Evolutionary conservation across 92 coral and sea anemone species (phyloP), one percentile per base, ranked within the genome.

Genomic region (Pocillopora meandrina): DNA sequence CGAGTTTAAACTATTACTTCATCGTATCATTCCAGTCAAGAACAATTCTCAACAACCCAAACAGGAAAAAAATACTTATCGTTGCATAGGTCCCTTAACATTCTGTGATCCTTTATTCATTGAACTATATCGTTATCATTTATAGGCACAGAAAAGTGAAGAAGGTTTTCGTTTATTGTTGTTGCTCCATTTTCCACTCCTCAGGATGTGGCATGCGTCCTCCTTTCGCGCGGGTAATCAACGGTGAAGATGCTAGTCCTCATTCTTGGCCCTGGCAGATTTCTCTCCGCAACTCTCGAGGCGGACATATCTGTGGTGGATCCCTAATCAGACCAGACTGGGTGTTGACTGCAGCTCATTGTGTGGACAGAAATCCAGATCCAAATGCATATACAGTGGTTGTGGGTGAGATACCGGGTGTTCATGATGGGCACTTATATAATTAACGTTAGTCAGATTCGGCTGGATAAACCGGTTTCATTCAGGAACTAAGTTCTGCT

Each of bases 231-330:
- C 92, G 95, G 35, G 95, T 92, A 19, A 80, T 92, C 34, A 90
- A 90, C 63, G 95, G 95, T 18, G 76, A 87, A 6, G 63, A 92
- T 61, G 92, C 92, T 14, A 63, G 75, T 57, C 92, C 90, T 1
- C 95, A 92, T 36, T 85, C 92, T 8, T 92, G 95, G 95, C 95
- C 95, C 12, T 92, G 95, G 95, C 95, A 92, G 73, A 63, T 92
- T 60, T 89, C 92, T 70, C 90, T 92, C 58, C 90, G 92, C 19
- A 87, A 42, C 52, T 42, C 82, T 2, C 6, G 80, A 19, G 85
- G 85, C 9, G 36, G 90, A 10, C 95, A 92, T 35, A 89, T 89
- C 23, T 92, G 95, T 47, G 95, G 95, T 36, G 95, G 95, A 10
- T 89, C 95, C 23, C 75, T 92, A 75, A 86, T 92, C 85, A 82